A percentile compares a stretch with the other conserved stretches of the same genome.
These are phyloP conservation scores for Drosophila auraria DNA, from an alignment of 1,140 invertebrate species.

Conservation along the genomic window DNA sequence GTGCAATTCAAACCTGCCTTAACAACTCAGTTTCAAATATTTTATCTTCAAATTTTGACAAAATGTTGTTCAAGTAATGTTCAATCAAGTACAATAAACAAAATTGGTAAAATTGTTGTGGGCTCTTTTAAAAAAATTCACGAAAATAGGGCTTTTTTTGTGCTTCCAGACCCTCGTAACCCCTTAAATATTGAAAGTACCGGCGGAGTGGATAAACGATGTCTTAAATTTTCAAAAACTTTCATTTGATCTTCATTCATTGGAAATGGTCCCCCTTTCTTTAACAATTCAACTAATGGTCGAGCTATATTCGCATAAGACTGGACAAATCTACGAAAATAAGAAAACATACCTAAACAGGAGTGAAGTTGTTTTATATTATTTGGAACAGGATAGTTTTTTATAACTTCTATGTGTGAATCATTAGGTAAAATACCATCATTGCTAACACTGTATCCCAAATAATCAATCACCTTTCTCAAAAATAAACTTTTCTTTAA, in stretches of 20 bases:
- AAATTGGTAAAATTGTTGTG: too few species aligned
- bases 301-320: too few species aligned
- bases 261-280: too few species aligned
- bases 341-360: background rate
- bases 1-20: too few species aligned
- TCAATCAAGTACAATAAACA: too few species aligned
- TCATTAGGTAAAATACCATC: background rate
- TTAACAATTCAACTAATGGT: too few species aligned
- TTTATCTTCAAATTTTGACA: too few species aligned
- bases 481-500: background rate
- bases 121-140: too few species aligned
- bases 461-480: background rate
- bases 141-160: too few species aligned
- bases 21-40: too few species aligned
- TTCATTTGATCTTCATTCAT: background rate
- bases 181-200: constrained; percentile 1
- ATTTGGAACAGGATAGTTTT: background rate
- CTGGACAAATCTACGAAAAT: background rate
- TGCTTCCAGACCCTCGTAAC: too few species aligned
- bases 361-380: background rate
- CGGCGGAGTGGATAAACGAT: background rate
- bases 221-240: background rate
- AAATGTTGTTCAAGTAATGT: too few species aligned
- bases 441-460: background rate
- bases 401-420: background rate